phyloP scores from a whole-genome alignment of 2,113 vertebrate species.

The Silurus glanis region DNA sequence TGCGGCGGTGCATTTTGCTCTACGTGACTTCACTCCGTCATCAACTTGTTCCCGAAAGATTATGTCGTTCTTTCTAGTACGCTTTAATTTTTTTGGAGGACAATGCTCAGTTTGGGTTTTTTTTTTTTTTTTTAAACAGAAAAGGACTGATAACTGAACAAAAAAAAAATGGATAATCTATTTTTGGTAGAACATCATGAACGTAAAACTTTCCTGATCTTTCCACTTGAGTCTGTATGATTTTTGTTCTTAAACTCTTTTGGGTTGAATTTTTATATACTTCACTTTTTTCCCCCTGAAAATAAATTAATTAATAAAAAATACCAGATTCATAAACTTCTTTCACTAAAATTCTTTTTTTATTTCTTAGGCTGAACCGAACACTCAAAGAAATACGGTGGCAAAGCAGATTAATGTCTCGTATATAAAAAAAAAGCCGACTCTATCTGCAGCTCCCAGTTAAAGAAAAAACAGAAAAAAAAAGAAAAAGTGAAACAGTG shows the following conservation, averaged over 20 bases:
- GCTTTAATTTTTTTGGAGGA: background rate
- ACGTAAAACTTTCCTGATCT: background rate
- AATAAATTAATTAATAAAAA: background rate
- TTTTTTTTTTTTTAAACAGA: background rate
- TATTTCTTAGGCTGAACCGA: no score
- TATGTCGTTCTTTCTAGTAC: background rate
- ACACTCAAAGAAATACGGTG: background rate
- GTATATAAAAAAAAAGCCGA: background rate
- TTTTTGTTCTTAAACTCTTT: background rate
- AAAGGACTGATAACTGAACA: background rate
- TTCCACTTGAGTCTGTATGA: background rate
- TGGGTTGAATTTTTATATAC: background rate
- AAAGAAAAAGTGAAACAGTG: no score
- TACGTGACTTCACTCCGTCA: background rate
- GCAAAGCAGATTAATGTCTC: background rate
- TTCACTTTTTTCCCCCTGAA: background rate
- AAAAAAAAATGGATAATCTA: background rate
- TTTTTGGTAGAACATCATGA: background rate
- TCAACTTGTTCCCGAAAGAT: slow-evolving; percentile 16
- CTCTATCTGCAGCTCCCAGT: no score
- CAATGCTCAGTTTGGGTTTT: background rate
- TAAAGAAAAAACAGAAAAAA: no score
- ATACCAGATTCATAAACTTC: background rate
- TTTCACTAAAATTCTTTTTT: background rate
- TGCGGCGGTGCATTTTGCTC: background rate